Evolutionary conservation across 2,797 vertebrate genomes (phyloP).

Genomic region (Fistularia tabacaria): DNA sequence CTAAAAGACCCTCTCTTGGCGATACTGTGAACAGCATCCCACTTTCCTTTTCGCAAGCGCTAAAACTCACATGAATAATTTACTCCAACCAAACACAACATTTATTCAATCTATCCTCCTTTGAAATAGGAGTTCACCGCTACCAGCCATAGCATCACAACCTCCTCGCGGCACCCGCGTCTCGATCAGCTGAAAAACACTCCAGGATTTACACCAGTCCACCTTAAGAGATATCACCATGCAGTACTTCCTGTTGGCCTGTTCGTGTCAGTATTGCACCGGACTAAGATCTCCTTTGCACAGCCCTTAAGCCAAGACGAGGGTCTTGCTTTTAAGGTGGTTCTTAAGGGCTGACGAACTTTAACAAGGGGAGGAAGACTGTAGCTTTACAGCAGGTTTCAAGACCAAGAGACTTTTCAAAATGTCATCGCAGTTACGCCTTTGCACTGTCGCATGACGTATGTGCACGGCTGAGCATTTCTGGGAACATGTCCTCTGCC

Average conservation of each 20-base stretch:
- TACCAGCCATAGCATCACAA: too few species aligned
- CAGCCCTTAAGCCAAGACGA: slow-evolving; percentile 28
- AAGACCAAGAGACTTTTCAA: too few species aligned
- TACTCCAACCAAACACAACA: too few species aligned
- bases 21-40: not conserved
- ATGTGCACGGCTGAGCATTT: not conserved
- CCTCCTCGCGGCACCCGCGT: not conserved
- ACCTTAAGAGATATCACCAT: slow-evolving; percentile 58
- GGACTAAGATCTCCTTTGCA: not conserved
- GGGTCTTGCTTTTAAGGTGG: slow-evolving; percentile 66
- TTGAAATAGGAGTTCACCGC: too few species aligned
- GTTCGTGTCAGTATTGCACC: slow-evolving; percentile 55
- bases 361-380: not conserved
- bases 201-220: slow-evolving; percentile 33
- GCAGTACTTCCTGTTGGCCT: slow-evolving; percentile 45
- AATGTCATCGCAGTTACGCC: not conserved
- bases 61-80: not conserved
- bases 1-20: slow-evolving; percentile 10
- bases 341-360: slow-evolving; percentile 11
- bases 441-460: not conserved
- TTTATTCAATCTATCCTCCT: not conserved
- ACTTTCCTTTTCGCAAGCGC: too few species aligned
- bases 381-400: not conserved
- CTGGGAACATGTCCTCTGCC: slow-evolving; percentile 10
- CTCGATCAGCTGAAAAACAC: not conserved